Conservation (phyloP, 2,797 vertebrate genomes). For the Anguilla obscura region DNA sequence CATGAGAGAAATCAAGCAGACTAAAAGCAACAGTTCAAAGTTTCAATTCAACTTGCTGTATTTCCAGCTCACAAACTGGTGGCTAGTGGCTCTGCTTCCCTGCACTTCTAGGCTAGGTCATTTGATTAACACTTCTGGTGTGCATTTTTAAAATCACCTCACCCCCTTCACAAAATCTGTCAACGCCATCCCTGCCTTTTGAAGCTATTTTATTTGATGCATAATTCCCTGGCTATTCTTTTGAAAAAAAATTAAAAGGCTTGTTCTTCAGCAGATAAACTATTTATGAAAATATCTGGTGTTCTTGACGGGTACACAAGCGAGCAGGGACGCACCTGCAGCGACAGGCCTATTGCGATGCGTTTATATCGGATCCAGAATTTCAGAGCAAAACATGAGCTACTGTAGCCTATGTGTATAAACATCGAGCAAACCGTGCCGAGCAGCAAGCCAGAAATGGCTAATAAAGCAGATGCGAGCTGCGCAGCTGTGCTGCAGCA, state of each 20-base stretch:
- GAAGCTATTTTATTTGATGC: not conserved
- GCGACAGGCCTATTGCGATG: not conserved
- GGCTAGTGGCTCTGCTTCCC: not conserved
- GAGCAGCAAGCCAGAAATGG: not conserved
- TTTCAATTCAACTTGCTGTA: not conserved
- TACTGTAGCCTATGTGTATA: not conserved
- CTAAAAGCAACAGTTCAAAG: too few relatives aligned
- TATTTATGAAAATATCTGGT: not conserved
- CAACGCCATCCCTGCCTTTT: not conserved
- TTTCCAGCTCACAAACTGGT: not conserved
- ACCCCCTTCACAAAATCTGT: not conserved
- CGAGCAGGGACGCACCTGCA: not conserved
- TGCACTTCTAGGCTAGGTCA: not conserved
- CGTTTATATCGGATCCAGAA: not conserved
- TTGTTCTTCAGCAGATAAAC: not conserved
- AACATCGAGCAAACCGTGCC: not conserved
- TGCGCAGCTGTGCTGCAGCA: not conserved
- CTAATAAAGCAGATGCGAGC: not conserved
- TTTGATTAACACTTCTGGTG: not conserved
- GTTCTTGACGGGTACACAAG: not conserved
- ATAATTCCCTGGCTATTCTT: not conserved
- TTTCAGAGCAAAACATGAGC: not conserved
- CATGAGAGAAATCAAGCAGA: too few relatives aligned
- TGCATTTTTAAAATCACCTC: not conserved
- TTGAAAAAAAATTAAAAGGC: not conserved